Evolutionary conservation across 1,140 invertebrate genomes (phyloP).

Genomic region (Harlomillsia oculata): DNA sequence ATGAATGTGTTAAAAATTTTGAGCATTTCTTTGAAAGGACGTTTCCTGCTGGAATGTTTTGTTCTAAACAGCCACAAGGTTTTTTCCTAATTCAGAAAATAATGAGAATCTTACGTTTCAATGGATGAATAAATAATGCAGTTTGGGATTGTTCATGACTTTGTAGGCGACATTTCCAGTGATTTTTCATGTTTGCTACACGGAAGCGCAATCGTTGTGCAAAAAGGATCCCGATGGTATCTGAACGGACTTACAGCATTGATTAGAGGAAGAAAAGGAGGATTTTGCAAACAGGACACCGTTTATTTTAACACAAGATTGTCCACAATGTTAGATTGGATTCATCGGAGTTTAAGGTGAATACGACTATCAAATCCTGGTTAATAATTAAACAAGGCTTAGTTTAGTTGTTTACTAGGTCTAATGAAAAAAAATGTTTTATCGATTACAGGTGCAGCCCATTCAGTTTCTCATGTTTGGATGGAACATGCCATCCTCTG

Average conservation of each 20-base stretch:
- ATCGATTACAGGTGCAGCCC: constrained; percentile 12
- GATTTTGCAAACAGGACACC: constrained; percentile 15
- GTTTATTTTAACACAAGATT: constrained; percentile 21
- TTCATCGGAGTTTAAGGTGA: constrained; percentile 19
- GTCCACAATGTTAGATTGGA: constrained; percentile 14
- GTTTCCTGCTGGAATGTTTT: constrained; percentile 23
- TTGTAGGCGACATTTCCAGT: neutral
- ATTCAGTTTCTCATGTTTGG: constrained; percentile 10
- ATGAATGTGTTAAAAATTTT: constrained; percentile 23
- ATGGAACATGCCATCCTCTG: constrained; percentile 9
- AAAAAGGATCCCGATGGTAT: constrained; percentile 13
- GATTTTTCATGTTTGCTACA: constrained; percentile 21
- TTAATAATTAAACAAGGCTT: neutral
- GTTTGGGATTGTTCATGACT: neutral
- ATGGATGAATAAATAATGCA: too few species aligned
- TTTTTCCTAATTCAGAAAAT: too few species aligned
- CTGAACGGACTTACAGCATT: constrained; percentile 6
- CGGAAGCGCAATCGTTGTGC: constrained; percentile 13
- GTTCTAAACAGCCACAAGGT: constrained; percentile 9
- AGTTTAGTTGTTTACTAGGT: neutral
- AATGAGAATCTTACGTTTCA: too few species aligned
- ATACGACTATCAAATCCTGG: neutral
- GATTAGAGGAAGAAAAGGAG: constrained; percentile 19
- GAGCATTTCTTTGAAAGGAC: constrained; percentile 18
- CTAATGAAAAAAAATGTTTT: neutral